Percentiles rank a stretch among this genome's conserved stretches.
phyloP scores from a whole-genome alignment of 2,113 vertebrate genomes.

The Lathamus discolor region DNA sequence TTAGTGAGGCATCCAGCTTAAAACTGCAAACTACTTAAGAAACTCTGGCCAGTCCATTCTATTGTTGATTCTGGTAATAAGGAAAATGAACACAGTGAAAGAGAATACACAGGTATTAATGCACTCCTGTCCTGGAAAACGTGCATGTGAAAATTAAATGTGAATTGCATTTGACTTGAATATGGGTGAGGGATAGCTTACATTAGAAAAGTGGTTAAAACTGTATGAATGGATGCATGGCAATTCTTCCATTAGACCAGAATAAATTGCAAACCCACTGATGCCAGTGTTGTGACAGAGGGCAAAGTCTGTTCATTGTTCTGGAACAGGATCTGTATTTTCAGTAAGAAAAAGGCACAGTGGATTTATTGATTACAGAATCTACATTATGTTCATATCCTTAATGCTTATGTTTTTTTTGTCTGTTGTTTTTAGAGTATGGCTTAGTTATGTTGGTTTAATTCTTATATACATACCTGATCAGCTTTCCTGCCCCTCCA shows the following conservation, averaged over 20 bases:
- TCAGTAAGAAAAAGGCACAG: not conserved
- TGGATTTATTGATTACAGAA: not conserved
- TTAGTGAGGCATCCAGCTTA: not conserved
- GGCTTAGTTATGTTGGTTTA: not conserved
- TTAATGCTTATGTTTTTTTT: not conserved
- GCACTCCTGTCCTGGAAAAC: not conserved
- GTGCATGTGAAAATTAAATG: not conserved
- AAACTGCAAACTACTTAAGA: not conserved
- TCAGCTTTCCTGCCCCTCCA: not conserved
- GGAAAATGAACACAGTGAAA: constrained; percentile 15
- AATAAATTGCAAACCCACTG: not conserved
- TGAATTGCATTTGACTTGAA: not conserved
- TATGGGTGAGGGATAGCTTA: not conserved
- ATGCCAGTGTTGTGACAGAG: not conserved
- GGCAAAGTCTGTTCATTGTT: not conserved
- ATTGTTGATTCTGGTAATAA: constrained; percentile 24
- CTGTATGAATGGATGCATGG: not conserved
- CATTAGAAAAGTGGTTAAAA: not conserved
- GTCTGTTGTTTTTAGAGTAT: not conserved
- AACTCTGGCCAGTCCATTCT: not conserved
- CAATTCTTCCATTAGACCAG: not conserved
- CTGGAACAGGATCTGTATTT: not conserved
- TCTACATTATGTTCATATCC: not conserved
- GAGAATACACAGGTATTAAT: constrained; percentile 27
- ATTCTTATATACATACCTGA: not conserved